phyloP scores from a whole-genome alignment of 2,888 invertebrate species.

The Coremacera marginata region DNA sequence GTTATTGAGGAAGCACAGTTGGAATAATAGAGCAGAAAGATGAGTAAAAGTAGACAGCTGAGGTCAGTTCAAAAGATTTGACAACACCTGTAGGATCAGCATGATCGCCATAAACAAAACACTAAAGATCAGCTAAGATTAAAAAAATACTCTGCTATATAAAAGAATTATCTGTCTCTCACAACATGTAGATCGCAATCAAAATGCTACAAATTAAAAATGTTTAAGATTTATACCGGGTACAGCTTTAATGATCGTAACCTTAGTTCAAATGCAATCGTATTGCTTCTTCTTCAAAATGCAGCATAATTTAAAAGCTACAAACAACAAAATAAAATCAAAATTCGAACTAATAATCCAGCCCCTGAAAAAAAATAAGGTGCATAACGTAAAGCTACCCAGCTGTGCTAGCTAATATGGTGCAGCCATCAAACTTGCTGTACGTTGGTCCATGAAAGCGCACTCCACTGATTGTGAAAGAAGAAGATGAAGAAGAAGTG shows the following conservation, averaged over 20 bases:
- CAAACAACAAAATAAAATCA: conserved; percentile 53
- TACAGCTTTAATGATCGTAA: conserved; percentile 18
- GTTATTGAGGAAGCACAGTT: too few relatives aligned
- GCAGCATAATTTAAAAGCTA: conserved; percentile 36
- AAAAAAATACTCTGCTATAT: background rate
- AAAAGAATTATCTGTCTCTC: too few relatives aligned
- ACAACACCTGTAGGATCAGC: too few relatives aligned
- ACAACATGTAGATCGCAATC: conserved; percentile 5
- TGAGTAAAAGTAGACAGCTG: too few relatives aligned
- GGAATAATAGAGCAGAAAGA: too few relatives aligned
- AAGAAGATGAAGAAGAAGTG: background rate
- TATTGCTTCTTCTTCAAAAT: conserved; percentile 20
- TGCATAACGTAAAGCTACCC: conserved; percentile 46
- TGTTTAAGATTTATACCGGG: background rate
- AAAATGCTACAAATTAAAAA: conserved; percentile 23
- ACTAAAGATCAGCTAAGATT: background rate
- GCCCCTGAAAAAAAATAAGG: conserved; percentile 36
- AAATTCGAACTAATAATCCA: conserved; percentile 60
- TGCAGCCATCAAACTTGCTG: conserved; percentile 10
- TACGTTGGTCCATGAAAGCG: conserved; percentile 16
- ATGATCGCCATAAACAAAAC: too few relatives aligned
- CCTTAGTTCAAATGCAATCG: conserved; percentile 24
- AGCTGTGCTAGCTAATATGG: conserved; percentile 64
- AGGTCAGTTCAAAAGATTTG: too few relatives aligned
- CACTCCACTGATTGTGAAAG: conserved; percentile 35